Percentiles rank a stretch among this genome's conserved stretches.
Conservation (phyloP, 2,113 vertebrate species). For the Melanocharis versteri region DNA sequence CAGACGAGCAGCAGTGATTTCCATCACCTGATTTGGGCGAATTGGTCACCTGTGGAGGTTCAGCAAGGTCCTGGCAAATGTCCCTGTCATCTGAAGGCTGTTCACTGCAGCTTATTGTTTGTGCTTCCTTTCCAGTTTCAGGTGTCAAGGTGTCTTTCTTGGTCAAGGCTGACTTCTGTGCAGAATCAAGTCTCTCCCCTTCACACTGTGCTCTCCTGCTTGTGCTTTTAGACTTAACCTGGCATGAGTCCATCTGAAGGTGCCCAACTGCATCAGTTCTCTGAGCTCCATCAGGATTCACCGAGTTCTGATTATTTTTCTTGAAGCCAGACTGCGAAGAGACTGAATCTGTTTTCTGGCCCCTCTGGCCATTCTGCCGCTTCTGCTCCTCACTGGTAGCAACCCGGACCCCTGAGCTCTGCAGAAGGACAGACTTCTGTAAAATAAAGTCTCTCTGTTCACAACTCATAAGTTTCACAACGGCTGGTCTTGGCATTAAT, state of each 20-base stretch:
- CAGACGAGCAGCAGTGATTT: conserved; percentile 9
- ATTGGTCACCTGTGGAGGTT: neutral
- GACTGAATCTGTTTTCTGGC: conserved; percentile 3
- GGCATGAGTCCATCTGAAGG: neutral
- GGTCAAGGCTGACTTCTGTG: conserved; percentile 9
- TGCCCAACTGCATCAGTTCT: neutral
- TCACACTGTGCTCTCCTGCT: neutral
- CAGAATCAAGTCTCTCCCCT: conserved; percentile 22
- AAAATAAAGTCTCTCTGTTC: conserved; percentile 79
- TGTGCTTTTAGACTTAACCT: conserved; percentile 13
- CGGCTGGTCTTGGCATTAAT: conserved; percentile 69
- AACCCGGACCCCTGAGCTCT: conserved; percentile 72
- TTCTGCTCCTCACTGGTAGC: conserved; percentile 62
- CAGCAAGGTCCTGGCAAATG: neutral
- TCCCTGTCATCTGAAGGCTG: neutral
- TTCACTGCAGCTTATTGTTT: neutral
- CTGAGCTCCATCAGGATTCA: conserved; percentile 17
- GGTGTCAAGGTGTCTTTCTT: conserved; percentile 8
- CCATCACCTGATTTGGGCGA: neutral
- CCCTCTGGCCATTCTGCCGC: neutral
- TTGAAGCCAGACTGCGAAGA: conserved; percentile 37
- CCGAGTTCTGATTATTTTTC: conserved; percentile 9
- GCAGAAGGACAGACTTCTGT: conserved; percentile 73
- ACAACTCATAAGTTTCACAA: conserved; percentile 72
- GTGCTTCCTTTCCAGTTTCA: conserved; percentile 12